These are phyloP conservation scores for Ciconia boyciana DNA, from an alignment of 2,113 vertebrate genomes.

Conservation along the genomic window DNA sequence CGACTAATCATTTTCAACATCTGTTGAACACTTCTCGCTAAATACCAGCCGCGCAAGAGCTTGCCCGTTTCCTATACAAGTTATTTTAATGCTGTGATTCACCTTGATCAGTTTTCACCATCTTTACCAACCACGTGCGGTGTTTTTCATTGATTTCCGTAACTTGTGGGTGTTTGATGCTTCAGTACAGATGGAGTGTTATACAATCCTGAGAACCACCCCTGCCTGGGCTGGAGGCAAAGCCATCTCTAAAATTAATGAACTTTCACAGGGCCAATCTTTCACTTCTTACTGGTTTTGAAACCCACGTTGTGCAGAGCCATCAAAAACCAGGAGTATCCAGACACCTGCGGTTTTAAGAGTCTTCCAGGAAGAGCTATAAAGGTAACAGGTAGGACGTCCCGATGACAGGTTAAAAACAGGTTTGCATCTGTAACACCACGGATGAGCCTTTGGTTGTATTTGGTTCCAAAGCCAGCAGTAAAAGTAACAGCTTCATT, in stretches of 20 bases:
- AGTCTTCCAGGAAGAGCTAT: not conserved
- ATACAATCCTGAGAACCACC: accelerated
- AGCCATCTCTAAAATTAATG: accelerated
- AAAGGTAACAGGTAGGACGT: not conserved
- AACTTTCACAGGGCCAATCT: not conserved
- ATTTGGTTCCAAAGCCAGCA: not conserved
- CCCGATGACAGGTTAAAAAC: accelerated
- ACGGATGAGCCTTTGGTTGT: accelerated
- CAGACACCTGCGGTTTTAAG: not conserved
- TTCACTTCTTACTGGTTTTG: not conserved
- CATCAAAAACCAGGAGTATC: not conserved
- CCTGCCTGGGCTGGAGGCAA: not conserved
- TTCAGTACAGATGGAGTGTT: not conserved
- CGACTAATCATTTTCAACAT: not conserved
- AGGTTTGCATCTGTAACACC: not conserved
- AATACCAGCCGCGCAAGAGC: not conserved
- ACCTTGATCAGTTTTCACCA: not conserved
- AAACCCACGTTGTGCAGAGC: not conserved
- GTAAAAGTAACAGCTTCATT: not conserved
- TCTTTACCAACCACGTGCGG: accelerated
- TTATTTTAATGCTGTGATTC: not conserved
- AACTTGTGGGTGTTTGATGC: not conserved
- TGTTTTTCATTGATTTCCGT: accelerated
- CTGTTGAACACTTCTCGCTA: not conserved
- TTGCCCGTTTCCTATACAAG: not conserved